These are phyloP conservation scores for Samia ricini DNA, from an alignment of 1,140 invertebrate genomes.

Conservation along the genomic window DNA sequence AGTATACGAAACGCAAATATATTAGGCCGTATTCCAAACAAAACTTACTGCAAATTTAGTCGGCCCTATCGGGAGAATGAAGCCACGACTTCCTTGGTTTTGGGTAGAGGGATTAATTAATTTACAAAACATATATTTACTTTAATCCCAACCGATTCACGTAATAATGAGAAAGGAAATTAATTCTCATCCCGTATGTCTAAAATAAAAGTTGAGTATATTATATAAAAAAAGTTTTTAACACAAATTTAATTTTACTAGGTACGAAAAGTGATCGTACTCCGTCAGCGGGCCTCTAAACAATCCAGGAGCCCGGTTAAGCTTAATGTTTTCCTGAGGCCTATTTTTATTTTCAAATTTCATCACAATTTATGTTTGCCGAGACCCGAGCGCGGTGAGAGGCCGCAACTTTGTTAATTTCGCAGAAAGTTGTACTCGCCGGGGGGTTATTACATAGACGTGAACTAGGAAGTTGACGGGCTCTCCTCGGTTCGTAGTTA, in stretches of 20 bases:
- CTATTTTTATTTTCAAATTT: conserved; percentile 44
- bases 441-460: conserved; percentile 34
- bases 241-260: background rate
- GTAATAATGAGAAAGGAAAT: no score
- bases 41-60: no score
- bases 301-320: conserved; percentile 25
- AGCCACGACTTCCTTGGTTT: no score
- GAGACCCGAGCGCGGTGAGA: conserved; percentile 23
- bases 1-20: no score
- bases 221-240: background rate
- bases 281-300: conserved; percentile 12
- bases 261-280: conserved; percentile 11
- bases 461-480: conserved; percentile 21
- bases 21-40: no score
- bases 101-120: background rate
- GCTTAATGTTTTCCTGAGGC: conserved; percentile 22
- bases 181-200: background rate
- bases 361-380: conserved; percentile 36
- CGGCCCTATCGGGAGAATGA: no score
- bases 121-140: background rate
- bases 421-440: conserved; percentile 30
- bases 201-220: background rate
- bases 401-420: conserved; percentile 39
- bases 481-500: conserved; percentile 22
- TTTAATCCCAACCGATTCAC: no score